phyloP scores from a whole-genome alignment of 2,888 invertebrate genomes.

The Limnephilus rhombicus region DNA sequence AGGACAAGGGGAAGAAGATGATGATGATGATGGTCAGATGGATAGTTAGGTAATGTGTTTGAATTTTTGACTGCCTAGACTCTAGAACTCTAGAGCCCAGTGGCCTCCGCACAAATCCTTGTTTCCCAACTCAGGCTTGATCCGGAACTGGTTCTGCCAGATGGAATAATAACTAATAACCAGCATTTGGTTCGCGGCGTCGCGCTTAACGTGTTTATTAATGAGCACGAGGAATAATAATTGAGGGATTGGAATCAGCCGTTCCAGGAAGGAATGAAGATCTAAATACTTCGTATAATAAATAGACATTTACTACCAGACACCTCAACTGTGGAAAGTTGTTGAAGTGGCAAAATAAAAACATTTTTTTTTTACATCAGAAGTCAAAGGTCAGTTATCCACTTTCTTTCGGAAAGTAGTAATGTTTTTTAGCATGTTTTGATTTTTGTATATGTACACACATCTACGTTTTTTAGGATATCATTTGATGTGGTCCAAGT shows the following conservation, averaged over 20 bases:
- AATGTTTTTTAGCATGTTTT: not conserved
- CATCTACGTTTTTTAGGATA: not conserved
- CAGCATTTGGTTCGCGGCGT: constrained; percentile 3
- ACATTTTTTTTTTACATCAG: not conserved
- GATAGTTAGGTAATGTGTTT: too few relatives aligned
- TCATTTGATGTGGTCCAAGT: too few relatives aligned
- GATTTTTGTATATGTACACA: not conserved
- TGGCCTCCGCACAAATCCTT: not conserved
- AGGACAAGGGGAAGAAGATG: too few relatives aligned
- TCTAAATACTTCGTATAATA: not conserved
- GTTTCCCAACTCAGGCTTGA: not conserved
- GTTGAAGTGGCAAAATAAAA: not conserved
- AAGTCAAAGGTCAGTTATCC: not conserved
- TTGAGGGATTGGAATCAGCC: not conserved
- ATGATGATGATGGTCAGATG: too few relatives aligned
- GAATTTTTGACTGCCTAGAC: too few relatives aligned
- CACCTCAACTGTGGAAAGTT: not conserved
- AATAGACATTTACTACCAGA: not conserved
- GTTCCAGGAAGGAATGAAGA: constrained; percentile 22
- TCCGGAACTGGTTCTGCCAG: not conserved
- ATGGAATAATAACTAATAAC: not conserved
- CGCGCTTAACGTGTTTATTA: constrained; percentile 19
- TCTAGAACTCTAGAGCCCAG: not conserved
- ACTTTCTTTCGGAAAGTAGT: not conserved
- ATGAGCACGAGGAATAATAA: not conserved